These are phyloP conservation scores for Pseudomyrmex cubaensis DNA, from an alignment of 1,140 invertebrate genomes.

Conservation along the genomic window DNA sequence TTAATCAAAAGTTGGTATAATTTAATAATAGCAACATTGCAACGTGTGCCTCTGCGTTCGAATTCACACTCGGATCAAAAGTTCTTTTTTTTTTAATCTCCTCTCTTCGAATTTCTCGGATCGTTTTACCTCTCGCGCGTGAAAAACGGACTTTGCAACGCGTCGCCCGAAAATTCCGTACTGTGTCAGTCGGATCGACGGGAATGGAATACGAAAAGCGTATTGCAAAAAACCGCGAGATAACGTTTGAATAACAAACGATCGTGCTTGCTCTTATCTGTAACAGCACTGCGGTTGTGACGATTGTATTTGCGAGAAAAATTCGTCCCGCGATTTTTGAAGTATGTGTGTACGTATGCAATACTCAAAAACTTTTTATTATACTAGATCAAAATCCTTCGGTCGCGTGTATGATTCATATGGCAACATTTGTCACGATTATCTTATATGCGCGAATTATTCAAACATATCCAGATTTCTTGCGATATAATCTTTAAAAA, in stretches of 20 bases:
- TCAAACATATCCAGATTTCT: background rate
- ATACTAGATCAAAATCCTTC: background rate
- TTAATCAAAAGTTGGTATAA: background rate
- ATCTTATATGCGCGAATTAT: background rate
- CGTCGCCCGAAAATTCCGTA: background rate
- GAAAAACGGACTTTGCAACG: slow-evolving; percentile 20
- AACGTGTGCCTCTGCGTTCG: background rate
- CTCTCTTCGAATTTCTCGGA: slow-evolving; percentile 25
- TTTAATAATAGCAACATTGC: background rate
- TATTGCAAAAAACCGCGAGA: background rate
- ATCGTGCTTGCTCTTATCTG: background rate
- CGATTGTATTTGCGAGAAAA: background rate
- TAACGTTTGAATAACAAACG: background rate
- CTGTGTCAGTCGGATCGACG: background rate
- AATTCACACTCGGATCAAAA: slow-evolving; percentile 22
- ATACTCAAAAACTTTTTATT: background rate
- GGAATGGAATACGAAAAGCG: background rate
- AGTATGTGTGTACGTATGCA: background rate
- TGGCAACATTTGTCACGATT: background rate
- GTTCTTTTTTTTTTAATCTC: slow-evolving; percentile 26
- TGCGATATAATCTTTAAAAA: slow-evolving; percentile 11
- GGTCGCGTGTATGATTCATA: background rate
- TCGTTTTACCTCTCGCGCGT: slow-evolving; percentile 18
- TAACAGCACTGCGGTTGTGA: background rate
- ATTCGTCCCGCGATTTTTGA: background rate